Base-by-base conservation (phyloP, 2,113 vertebrate species). In the Chroicocephalus ridibundus region DNA sequence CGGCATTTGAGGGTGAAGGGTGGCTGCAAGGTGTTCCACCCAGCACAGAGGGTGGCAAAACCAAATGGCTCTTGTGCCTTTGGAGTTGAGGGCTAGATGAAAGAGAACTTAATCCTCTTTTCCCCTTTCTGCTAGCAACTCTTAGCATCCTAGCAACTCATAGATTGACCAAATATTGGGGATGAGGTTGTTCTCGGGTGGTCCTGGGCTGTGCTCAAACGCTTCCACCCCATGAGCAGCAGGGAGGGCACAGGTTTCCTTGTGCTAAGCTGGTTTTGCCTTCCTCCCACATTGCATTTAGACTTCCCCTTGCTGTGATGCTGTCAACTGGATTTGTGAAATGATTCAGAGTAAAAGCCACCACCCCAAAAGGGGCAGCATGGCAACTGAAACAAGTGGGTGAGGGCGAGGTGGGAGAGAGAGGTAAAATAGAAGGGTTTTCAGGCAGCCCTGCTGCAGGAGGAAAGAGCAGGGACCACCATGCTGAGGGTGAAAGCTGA, bases 1-100 rank as follows among this genome's bases (percentile, higher is more conserved):
- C 0, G 1, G 9, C 1, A 3, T 36, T 65, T 74, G 42, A 42
- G 26, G 25, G 40, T 62, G 55, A 49, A 71, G n/a, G 5, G 21
- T 90, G 61, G 54, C 62, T 70, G 31, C 31, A 71, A 31, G 51
- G 34, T 31, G 20, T 77, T 15, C 34, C 9, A 4, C 65, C 31
- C 17, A 70, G 42, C 32, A 52, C 10, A 26, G 5, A 69, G 25
- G 8, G 51, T n/a, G 47, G 32, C 46, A 69, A 88, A 90, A 85
- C 0, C 6, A 85, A 76, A 42, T 11, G 3, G 13, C 14, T 93
- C 21, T 69, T 84, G 11, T 44, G 24, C 14, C 24, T 77, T 29
- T 79, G 34, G 52, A 71, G 27, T 34, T 71, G 17, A 51, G 9
- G 3, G 27, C n/a, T 24, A n/a, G 5, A 10, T 64, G 44, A 61